These are phyloP conservation scores for Trididemnum clinides DNA, from an alignment of 23 tunicate species.

Conservation along the genomic window DNA sequence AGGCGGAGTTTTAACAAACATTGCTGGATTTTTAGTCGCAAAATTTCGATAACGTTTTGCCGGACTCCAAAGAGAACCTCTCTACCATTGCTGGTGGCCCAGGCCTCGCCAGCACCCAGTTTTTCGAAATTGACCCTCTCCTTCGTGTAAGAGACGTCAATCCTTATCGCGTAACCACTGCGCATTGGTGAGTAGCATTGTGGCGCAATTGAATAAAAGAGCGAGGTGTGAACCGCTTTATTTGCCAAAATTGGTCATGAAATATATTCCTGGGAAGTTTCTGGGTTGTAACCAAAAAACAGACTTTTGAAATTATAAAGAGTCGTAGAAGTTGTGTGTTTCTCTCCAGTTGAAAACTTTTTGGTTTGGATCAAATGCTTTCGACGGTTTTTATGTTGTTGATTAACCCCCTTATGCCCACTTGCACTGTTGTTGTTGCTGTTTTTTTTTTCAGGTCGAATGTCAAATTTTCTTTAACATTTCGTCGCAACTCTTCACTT, in stretches of 20 bases:
- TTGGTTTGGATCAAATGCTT: too few relatives aligned
- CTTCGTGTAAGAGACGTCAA: background rate
- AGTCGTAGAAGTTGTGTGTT: too few relatives aligned
- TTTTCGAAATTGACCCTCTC: background rate
- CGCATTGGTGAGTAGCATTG: slow-evolving; percentile 18
- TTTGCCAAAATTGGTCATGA: too few relatives aligned
- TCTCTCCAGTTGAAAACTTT: too few relatives aligned
- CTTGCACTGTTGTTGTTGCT: too few relatives aligned
- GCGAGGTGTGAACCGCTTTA: too few relatives aligned
- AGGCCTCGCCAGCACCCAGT: background rate
- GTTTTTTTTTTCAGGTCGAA: slow-evolving; percentile 55
- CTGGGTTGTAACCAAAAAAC: too few relatives aligned
- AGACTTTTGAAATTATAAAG: too few relatives aligned
- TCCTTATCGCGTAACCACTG: background rate
- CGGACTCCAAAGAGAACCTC: background rate
- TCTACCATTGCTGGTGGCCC: background rate
- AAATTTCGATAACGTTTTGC: background rate
- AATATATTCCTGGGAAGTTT: too few relatives aligned
- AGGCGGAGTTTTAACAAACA: background rate
- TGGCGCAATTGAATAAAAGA: too few relatives aligned
- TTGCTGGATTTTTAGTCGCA: slow-evolving; percentile 11
- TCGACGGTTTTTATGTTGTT: too few relatives aligned
- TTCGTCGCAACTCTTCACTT: slow-evolving; percentile 67
- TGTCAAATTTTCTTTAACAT: slow-evolving; percentile 25
- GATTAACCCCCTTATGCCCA: too few relatives aligned